Evolutionary conservation across 2,113 vertebrate species (phyloP), one percentile per base, ranked within the genome.

Genomic region (Alosa alosa): DNA sequence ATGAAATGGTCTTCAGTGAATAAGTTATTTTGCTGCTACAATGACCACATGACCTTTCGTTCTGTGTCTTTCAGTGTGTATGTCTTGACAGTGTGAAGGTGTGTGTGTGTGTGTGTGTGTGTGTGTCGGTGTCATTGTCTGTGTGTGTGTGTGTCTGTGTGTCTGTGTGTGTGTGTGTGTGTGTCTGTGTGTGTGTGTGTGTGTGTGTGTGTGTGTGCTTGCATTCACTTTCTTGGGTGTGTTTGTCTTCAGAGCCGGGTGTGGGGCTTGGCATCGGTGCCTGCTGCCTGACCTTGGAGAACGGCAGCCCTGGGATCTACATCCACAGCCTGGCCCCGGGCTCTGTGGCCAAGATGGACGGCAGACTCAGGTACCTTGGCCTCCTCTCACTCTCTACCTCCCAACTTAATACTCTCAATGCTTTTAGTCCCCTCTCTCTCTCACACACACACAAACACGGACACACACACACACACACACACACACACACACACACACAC

Each of bases 261-360:
- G 98, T 99, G 57, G 98, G 98, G 45, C 89, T 99, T 0, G 98
- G 98, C 57, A 99, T 99, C 25, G 98, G 97, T 36, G 96, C 96
- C 84, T 99, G 98, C 93, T 98, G 96, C 91, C 92, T 99, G 88
- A 96, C 96, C 0, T 91, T 97, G 85, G 98, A 98, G 88, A 97
- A 97, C 91, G 95, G 96, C 64, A 92, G 95, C 87, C 97, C 98
- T 0, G 97, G 97, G 31, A 99, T 99, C 92, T 99, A 99, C 90
- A 98, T 99, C 87, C 98, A 99, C 89, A 99, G 97, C 86, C 92
- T 99, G 81, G 96, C 97, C 1, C 96, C 98, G 0, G 98, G 97
- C 83, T 99, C 98, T 0, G 97, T 98, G 86, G 96, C 97, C 90
- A 98, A 99, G 95, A 97, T 99, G 96, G 98, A 99, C 83, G 93